These are phyloP conservation scores for Falco concolor DNA, from an alignment of 2,797 vertebrate species.

Conservation along the genomic window DNA sequence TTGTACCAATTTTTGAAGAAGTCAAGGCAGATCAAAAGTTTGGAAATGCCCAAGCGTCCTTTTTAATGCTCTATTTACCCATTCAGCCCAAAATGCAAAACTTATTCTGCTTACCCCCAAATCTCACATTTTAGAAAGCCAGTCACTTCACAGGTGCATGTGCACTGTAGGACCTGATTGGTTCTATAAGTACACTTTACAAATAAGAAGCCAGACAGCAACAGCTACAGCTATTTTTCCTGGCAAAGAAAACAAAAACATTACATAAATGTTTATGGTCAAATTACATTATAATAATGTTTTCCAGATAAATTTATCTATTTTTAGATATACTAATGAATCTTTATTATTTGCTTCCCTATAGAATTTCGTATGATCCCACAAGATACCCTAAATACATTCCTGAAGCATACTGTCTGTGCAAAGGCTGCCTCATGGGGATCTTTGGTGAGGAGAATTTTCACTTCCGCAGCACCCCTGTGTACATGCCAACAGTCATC, in stretches of 20 bases:
- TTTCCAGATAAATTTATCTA: not conserved
- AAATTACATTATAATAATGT: not conserved
- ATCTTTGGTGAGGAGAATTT: conserved; percentile 79
- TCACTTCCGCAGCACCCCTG: conserved; percentile 83
- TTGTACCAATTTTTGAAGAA: not conserved
- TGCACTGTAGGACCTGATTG: not conserved
- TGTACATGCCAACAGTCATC: conserved; percentile 86
- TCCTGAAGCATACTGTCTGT: conserved; percentile 92
- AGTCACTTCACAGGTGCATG: not conserved
- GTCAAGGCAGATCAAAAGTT: not conserved
- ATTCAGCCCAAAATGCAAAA: not conserved
- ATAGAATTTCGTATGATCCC: conserved; percentile 86
- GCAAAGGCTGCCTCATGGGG: conserved; percentile 86
- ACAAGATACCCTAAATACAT: conserved; percentile 86
- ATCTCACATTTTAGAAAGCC: not conserved
- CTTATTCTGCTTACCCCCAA: not conserved
- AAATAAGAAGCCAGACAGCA: not conserved
- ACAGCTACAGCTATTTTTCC: not conserved
- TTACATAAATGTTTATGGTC: not conserved
- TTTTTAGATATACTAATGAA: not conserved
- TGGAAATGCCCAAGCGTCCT: not conserved
- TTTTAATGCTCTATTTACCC: not conserved
- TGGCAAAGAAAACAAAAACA: not conserved
- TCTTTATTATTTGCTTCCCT: not conserved
- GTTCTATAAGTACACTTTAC: not conserved